Evolutionary conservation across 2,797 vertebrate genomes (phyloP).

Genomic region (Sphenopsis melanotis): DNA sequence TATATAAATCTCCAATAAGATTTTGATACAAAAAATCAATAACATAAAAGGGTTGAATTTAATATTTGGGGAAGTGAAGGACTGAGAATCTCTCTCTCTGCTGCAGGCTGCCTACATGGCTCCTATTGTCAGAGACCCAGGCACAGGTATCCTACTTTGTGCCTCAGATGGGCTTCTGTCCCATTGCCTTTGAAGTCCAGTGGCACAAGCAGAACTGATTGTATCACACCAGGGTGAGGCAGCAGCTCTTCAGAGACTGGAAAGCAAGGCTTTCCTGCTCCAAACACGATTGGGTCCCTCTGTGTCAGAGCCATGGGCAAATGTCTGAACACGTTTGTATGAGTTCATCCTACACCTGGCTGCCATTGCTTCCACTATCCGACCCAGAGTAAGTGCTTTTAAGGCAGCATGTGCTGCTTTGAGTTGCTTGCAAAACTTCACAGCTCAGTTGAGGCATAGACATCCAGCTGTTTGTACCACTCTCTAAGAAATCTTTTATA

Average conservation of each 20-base stretch:
- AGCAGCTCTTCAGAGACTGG: neutral
- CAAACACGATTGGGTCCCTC: neutral
- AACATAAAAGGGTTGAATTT: neutral
- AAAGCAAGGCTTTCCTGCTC: neutral
- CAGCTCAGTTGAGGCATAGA: neutral
- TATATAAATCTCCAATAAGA: slow-evolving; percentile 14
- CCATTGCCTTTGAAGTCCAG: rapidly evolving
- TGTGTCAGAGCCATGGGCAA: neutral
- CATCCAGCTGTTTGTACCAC: neutral
- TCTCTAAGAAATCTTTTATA: neutral
- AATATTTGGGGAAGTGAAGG: neutral
- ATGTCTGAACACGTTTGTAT: rapidly evolving
- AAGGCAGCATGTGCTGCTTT: neutral
- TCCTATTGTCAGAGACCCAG: neutral
- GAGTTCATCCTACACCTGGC: neutral
- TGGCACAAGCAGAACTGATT: neutral
- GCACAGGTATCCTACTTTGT: neutral
- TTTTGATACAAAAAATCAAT: neutral
- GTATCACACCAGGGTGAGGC: neutral
- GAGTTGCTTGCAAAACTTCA: neutral
- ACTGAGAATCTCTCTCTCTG: neutral
- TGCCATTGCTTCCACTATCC: neutral
- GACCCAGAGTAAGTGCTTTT: neutral
- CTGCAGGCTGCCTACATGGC: neutral
- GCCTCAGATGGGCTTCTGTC: neutral